Percentiles rank a stretch among this genome's conserved stretches.
These are phyloP conservation scores for Nomada ferruginata DNA, from an alignment of 2,888 invertebrate species.

Conservation along the genomic window DNA sequence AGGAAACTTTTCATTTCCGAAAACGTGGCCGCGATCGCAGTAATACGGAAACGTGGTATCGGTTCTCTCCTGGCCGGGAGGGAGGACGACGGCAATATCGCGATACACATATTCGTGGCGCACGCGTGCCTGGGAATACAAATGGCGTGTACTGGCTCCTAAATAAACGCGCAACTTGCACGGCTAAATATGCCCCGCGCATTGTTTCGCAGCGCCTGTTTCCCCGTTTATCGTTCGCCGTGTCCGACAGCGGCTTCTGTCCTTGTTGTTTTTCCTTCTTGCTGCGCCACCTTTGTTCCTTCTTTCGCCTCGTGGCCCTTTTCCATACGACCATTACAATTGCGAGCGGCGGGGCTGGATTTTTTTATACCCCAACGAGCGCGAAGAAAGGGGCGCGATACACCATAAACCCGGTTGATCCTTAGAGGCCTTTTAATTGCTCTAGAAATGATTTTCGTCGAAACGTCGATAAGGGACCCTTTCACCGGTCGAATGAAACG, in stretches of 20 bases:
- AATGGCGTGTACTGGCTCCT: constrained; percentile 54
- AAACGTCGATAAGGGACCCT: neutral
- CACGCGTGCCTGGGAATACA: constrained; percentile 54
- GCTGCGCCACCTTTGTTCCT: constrained; percentile 35
- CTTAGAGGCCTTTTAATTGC: neutral
- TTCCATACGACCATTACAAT: constrained; percentile 32
- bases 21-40: constrained; percentile 31
- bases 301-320: constrained; percentile 34
- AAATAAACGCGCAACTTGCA: constrained; percentile 48
- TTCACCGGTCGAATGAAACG: too few species aligned
- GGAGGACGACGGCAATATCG: constrained; percentile 43
- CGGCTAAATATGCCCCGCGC: constrained; percentile 45
- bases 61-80: constrained; percentile 17
- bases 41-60: constrained; percentile 19
- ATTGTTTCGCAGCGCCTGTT: constrained; percentile 46
- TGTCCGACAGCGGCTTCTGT: constrained; percentile 32
- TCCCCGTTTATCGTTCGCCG: constrained; percentile 48
- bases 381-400: constrained; percentile 18
- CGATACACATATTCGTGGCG: constrained; percentile 32
- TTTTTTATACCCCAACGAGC: constrained; percentile 16
- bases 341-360: constrained; percentile 17
- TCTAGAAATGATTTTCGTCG: constrained; percentile 1
- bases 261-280: constrained; percentile 13
- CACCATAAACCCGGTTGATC: constrained; percentile 20
- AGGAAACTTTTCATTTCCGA: constrained; percentile 61